Percentiles rank a stretch among this genome's conserved stretches.
phyloP scores from a whole-genome alignment of 37 sponge, comb jelly and placozoan genomes.

The Bolinopsis microptera region DNA sequence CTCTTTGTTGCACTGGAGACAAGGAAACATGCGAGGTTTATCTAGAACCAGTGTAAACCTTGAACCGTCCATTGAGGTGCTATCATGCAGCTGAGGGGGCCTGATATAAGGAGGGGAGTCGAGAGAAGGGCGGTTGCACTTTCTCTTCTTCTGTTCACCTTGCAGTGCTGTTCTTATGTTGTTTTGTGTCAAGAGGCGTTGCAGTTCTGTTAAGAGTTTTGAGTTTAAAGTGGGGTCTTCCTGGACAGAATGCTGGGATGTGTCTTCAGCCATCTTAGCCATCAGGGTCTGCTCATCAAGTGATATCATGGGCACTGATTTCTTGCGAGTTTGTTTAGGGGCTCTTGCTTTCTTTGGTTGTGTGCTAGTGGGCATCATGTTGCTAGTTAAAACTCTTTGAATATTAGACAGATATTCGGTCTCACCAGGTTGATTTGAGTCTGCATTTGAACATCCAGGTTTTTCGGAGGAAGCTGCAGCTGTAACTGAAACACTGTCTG shows the following conservation, averaged over 20 bases:
- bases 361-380: not conserved
- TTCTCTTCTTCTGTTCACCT: slow-evolving; percentile 25
- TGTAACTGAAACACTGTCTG: not conserved
- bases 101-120: slow-evolving; percentile 63
- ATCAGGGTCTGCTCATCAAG: not conserved
- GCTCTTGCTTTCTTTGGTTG: slow-evolving; percentile 25
- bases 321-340: slow-evolving; percentile 22
- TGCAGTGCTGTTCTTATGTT: slow-evolving; percentile 54
- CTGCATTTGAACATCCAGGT: not conserved
- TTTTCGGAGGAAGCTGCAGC: not conserved
- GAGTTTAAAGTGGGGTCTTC: slow-evolving; percentile 52
- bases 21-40: slow-evolving; percentile 42
- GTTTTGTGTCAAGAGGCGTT: slow-evolving; percentile 37
- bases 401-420: not conserved
- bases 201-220: slow-evolving; percentile 34
- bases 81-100: slow-evolving; percentile 33
- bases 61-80: slow-evolving; percentile 41
- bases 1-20: slow-evolving; percentile 55
- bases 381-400: slow-evolving; percentile 20
- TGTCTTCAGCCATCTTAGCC: not conserved
- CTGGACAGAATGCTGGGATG: not conserved
- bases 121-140: slow-evolving; percentile 33
- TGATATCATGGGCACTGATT: slow-evolving; percentile 44
- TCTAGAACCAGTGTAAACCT: slow-evolving; percentile 9
- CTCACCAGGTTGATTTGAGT: not conserved